Base-by-base conservation (phyloP, 53 echinoderm and acorn worm species). In the Pentamera pediparva region DNA sequence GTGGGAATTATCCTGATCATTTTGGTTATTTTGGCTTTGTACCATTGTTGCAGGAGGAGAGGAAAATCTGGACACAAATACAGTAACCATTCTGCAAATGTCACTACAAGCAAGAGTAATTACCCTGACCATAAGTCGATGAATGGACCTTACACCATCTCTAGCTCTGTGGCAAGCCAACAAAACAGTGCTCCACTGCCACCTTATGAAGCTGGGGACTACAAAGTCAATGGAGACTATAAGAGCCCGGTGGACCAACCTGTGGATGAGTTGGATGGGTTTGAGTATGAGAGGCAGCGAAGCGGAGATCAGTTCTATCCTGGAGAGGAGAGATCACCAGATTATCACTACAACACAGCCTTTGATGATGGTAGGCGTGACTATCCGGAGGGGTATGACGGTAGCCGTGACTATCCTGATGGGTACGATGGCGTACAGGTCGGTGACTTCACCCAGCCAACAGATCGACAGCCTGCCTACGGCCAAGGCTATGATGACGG, bases 391-490 rank as follows among this genome's bases (percentile, higher is more conserved):
- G 29, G 28, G 27, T 20, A 21, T 35, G 26, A 67, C 41, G 27
- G 45, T 15, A n/a, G n/a, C n/a, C n/a, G n/a, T n/a, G n/a, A n/a
- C n/a, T n/a, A n/a, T n/a, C 54, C 54, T 22, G 25, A 54, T 7
- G 25, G 28, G 28, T 54, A 26, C 28, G 27, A 67, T 67, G 47
- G 43, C 10, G 45, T 41, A 12, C 40, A 38, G 5, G 67, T 67
- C 26, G 67, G 67, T 15, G 67, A 67, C 30, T 67, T 67, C 67
- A 67, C 67, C 2, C 67, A 67, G 39, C 67, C 67, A 0, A 12
- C 29, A 13, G 43, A 67, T 28, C 24, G 67, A 6, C 67, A 67
- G 41, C 67, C 67, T 30, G 43, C 67, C 24, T 67, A 67, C 45
- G 67, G 67, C 3, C 43, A 67, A 19, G 67, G 67, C 27, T 41